These are phyloP conservation scores for Stegana nigrithorax DNA, from an alignment of 2,888 invertebrate genomes.

Conservation along the genomic window DNA sequence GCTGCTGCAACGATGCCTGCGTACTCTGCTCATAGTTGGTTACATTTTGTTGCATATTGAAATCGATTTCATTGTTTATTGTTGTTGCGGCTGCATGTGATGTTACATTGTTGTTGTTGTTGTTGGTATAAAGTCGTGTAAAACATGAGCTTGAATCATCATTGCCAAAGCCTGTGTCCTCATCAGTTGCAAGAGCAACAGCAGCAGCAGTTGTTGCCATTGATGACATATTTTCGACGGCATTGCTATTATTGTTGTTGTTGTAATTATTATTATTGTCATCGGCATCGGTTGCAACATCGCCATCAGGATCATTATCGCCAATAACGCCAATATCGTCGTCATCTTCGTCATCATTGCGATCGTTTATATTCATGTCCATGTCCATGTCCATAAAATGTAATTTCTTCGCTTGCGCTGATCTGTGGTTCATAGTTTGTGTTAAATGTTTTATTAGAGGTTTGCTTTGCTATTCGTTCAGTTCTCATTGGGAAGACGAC, in stretches of 20 bases:
- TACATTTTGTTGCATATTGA: conserved; percentile 13
- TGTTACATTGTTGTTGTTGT: not conserved
- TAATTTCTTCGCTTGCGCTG: conserved; percentile 52
- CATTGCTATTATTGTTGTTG: conserved; percentile 47
- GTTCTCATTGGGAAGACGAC: no score
- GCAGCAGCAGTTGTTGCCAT: not conserved
- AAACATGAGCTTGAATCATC: conserved; percentile 39
- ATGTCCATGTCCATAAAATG: conserved; percentile 43
- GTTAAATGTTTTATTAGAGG: conserved; percentile 15
- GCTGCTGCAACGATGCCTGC: no score
- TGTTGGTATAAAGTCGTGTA: not conserved
- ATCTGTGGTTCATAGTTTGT: conserved; percentile 44
- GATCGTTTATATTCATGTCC: no score
- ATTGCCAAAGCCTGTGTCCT: conserved; percentile 48
- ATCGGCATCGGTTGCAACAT: conserved; percentile 9
- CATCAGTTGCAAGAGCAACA: conserved; percentile 33
- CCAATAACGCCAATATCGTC: not conserved
- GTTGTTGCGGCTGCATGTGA: not conserved
- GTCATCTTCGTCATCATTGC: not conserved
- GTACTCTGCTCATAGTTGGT: conserved; percentile 6
- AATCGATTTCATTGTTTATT: not conserved
- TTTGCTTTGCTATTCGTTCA: conserved; percentile 22
- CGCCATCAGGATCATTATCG: no score
- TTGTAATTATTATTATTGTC: conserved; percentile 45
- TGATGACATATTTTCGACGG: conserved; percentile 35